Conservation (phyloP, 1,140 invertebrate genomes). For the Drosophila orena region DNA sequence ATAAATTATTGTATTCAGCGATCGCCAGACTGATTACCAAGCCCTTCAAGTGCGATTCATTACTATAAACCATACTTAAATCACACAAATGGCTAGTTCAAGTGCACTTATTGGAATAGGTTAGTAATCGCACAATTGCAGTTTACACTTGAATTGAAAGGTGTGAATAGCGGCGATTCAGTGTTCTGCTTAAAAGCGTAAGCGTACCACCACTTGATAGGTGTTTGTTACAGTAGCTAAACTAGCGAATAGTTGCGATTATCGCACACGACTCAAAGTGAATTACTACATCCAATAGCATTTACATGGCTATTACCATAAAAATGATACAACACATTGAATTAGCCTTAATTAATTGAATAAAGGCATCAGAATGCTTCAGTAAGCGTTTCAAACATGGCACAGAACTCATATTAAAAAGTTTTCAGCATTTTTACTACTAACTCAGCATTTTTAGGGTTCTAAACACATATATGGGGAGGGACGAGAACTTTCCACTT, state of each 20-base stretch:
- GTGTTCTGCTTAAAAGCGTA: background rate
- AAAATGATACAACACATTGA: slow-evolving; percentile 6
- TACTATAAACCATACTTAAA: slow-evolving; percentile 12
- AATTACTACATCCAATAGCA: slow-evolving; percentile 1
- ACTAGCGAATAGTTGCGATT: slow-evolving; percentile 17
- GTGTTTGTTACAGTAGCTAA: slow-evolving; percentile 17
- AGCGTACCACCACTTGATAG: too few species aligned
- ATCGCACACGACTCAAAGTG: slow-evolving; percentile 17
- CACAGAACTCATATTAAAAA: background rate
- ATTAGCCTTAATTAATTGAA: slow-evolving; percentile 26
- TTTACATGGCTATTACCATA: slow-evolving; percentile 18
- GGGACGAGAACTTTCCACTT: slow-evolving; percentile 55
- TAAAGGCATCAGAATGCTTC: background rate
- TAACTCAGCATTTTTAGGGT: background rate
- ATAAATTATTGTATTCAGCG: slow-evolving; percentile 31
- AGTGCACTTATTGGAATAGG: slow-evolving; percentile 38
- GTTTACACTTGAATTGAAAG: background rate
- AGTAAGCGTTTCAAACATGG: too few species aligned
- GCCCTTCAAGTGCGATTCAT: background rate
- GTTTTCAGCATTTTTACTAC: background rate
- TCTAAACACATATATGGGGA: too few species aligned
- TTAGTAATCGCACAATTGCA: slow-evolving; percentile 22
- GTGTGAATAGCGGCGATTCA: slow-evolving; percentile 11
- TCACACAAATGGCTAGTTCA: slow-evolving; percentile 10
- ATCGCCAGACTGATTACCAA: slow-evolving; percentile 25